phyloP scores from a whole-genome alignment of 2,888 invertebrate genomes.

The Hemicrepidius hirtus region DNA sequence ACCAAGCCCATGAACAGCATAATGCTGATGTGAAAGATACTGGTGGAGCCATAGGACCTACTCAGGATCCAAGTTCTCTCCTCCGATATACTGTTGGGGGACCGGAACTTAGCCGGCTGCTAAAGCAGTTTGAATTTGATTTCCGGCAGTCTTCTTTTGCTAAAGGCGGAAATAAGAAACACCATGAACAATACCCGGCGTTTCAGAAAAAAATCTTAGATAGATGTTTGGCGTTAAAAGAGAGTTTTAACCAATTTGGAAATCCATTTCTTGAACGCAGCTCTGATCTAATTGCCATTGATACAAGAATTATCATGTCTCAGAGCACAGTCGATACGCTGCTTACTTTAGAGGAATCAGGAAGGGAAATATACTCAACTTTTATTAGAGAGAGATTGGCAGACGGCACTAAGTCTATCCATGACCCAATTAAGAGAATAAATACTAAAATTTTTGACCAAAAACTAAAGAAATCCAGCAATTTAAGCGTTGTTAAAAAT shows the following conservation, averaged over 20 bases:
- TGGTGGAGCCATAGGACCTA: too few relatives aligned
- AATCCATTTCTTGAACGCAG: background rate
- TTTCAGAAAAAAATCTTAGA: constrained; percentile 2
- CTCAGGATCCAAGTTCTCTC: too few relatives aligned
- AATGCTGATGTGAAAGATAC: too few relatives aligned
- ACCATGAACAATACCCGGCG: background rate
- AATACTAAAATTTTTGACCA: background rate
- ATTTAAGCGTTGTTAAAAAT: background rate
- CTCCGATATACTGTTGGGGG: too few relatives aligned
- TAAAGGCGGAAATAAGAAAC: background rate
- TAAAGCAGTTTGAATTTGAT: too few relatives aligned
- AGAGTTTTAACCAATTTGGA: background rate
- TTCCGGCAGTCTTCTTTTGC: too few relatives aligned
- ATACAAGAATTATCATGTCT: background rate
- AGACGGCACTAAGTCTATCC: background rate
- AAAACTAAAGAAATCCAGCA: background rate
- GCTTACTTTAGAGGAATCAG: too few relatives aligned
- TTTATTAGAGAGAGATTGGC: constrained; percentile 5
- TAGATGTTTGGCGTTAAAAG: background rate
- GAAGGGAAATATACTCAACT: background rate
- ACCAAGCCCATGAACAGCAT: too few relatives aligned
- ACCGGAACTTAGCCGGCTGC: too few relatives aligned
- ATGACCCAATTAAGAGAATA: background rate
- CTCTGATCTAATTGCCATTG: background rate
- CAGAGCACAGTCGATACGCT: background rate